These are phyloP conservation scores for Lepidurus arcticus DNA, from an alignment of 1,140 invertebrate species.

Conservation along the genomic window DNA sequence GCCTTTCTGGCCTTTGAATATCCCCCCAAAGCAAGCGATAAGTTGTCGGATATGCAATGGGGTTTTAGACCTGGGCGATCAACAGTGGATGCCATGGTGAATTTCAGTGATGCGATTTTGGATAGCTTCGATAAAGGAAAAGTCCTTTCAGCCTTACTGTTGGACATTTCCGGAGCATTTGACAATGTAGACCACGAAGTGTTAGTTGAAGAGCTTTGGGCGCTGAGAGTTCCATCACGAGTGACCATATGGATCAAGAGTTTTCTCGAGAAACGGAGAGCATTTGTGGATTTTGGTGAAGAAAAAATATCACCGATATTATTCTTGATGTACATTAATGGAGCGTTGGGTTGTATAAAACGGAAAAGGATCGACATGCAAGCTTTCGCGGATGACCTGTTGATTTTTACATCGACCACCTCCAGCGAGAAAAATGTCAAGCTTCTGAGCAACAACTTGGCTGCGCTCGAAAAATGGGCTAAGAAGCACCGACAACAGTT, in stretches of 20 bases:
- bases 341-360: background rate
- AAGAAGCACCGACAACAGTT: background rate
- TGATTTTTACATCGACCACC: background rate
- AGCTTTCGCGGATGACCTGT: slow-evolving; percentile 24
- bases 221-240: background rate
- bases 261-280: background rate
- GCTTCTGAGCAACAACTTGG: slow-evolving; percentile 14
- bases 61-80: no score
- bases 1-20: background rate
- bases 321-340: slow-evolving; percentile 14
- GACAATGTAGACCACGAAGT: background rate
- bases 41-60: no score
- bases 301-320: background rate
- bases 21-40: background rate
- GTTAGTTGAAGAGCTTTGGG: background rate
- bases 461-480: slow-evolving; percentile 4
- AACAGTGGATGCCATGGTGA: no score
- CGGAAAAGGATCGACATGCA: background rate
- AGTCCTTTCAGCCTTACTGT: background rate
- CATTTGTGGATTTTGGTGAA: background rate
- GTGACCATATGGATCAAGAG: background rate
- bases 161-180: slow-evolving; percentile 6
- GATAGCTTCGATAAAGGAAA: background rate
- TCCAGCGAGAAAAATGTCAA: slow-evolving; percentile 10
- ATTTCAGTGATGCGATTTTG: background rate